Evolutionary conservation across 2,888 invertebrate genomes (phyloP).

Genomic region (Megaustenia siamemsis): DNA sequence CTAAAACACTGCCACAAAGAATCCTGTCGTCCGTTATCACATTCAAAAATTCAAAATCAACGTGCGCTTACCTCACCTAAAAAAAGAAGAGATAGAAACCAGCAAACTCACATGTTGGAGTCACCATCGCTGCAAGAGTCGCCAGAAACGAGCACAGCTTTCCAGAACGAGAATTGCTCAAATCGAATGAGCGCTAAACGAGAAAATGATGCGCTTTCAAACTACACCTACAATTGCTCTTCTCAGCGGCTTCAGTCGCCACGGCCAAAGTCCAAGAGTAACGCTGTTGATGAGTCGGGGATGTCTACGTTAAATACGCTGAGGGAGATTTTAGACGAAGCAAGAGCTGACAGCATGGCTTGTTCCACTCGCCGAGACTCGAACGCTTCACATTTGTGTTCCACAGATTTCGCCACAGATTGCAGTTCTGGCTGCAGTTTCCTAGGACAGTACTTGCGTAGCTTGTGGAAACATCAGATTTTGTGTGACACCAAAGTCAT

Average conservation of each 20-base stretch:
- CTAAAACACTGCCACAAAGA: not conserved
- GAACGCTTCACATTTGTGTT: not conserved
- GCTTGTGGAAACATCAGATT: slow-evolving; percentile 18
- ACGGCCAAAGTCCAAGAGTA: too few relatives aligned
- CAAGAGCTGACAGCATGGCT: not conserved
- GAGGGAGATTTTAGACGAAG: not conserved
- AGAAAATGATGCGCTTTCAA: not conserved
- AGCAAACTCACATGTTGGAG: not conserved
- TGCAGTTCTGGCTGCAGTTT: not conserved
- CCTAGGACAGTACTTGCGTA: slow-evolving; percentile 24
- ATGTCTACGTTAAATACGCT: not conserved
- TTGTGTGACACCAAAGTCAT: slow-evolving; percentile 25
- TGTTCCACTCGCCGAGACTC: not conserved
- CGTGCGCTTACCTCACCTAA: not conserved
- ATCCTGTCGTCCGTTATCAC: too few relatives aligned
- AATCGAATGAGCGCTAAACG: not conserved
- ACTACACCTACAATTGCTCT: too few relatives aligned
- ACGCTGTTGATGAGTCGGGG: not conserved
- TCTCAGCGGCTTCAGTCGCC: not conserved
- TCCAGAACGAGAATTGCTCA: slow-evolving; percentile 13
- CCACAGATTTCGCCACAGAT: too few relatives aligned
- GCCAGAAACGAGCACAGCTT: not conserved
- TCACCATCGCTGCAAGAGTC: not conserved
- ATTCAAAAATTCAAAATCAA: not conserved
- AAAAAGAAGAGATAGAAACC: not conserved